Percentiles rank a stretch among this genome's conserved stretches.
Conservation (phyloP, 2,888 invertebrate genomes). For the Pogonocherus hispidulus region DNA sequence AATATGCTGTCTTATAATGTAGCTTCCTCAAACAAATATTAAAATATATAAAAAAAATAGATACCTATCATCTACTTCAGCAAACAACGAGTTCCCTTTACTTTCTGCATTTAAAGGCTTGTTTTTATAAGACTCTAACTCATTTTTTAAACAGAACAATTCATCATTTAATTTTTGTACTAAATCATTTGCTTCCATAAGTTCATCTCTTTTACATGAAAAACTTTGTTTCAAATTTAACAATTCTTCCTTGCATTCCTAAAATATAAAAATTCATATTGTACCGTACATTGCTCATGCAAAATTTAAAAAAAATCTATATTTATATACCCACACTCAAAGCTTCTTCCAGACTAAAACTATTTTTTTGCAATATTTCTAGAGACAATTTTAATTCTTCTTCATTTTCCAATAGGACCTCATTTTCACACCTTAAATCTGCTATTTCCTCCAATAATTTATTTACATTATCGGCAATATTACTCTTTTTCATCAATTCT, state of each 20-base stretch:
- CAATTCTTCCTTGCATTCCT: conserved; percentile 50
- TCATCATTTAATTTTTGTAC: conserved; percentile 60
- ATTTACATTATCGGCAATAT: conserved; percentile 37
- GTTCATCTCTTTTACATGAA: conserved; percentile 54
- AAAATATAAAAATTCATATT: too few relatives aligned
- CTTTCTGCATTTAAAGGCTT: conserved; percentile 57
- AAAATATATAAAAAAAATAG: not conserved
- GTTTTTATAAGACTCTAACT: conserved; percentile 57
- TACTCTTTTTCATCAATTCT: conserved; percentile 32
- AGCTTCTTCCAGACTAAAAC: conserved; percentile 16
- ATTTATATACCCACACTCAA: conserved; percentile 21
- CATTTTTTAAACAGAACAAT: conserved; percentile 51
- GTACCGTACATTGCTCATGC: too few relatives aligned
- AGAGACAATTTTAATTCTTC: conserved; percentile 43
- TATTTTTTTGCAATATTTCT: conserved; percentile 37
- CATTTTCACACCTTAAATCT: conserved; percentile 35
- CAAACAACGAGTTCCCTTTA: conserved; percentile 65
- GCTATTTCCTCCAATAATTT: conserved; percentile 39
- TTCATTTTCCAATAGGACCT: conserved; percentile 34
- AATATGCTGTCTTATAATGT: not conserved
- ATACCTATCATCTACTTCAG: conserved; percentile 64
- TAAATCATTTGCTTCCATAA: conserved; percentile 52
- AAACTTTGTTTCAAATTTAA: conserved; percentile 50
- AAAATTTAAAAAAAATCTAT: too few relatives aligned
- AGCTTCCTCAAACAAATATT: not conserved